Evolutionary conservation across 2,113 vertebrate genomes (phyloP), one percentile per base, ranked within the genome.

Genomic region (Platysternon megacephalum): DNA sequence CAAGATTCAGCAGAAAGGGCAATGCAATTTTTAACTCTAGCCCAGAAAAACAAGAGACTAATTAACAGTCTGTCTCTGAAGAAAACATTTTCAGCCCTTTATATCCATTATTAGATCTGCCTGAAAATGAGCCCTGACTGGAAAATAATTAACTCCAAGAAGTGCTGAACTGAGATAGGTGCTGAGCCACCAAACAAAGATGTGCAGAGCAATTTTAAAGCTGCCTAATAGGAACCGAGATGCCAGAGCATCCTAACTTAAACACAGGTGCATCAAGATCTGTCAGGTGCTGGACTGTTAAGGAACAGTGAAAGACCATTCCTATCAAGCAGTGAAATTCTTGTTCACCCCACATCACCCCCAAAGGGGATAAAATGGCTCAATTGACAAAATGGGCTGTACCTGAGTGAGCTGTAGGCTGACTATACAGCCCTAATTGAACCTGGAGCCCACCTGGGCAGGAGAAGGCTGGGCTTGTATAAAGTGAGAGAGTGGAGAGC

Each of bases 111-210:
- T 97, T 92, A 74, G 4, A 82, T 81, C n/a, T 93, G 35, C 48
- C 86, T 96, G 81, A 88, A 86, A 90, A 86, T 42, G 35, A 93
- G 93, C 55, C 78, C n/a, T 89, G n/a, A 93, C 92, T 93, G 32
- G 21, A 79, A 96, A 95, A 76, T 92, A 92, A 96, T 97, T 94
- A 94, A 68, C 74, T 88, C 17, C 29, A 80, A 81, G 68, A 83
- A 83, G 2, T 4, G 5, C 79, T 95, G 56, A 93, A 80, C 28
- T 89, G 56, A 48, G 29, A 7, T 78, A 46, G 82, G 14, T 44
- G 86, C 42, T 86, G 61, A 92, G 55, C 12, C 44, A 56, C 61
- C 84, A 93, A 91, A 78, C n/a, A 94, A 86, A 84, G 56, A 1
- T 1, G 56, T 53, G 24, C 10, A 46, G 56, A 22, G n/a, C 42